phyloP scores from a whole-genome alignment of 2,113 vertebrate genomes.

The Aspidoscelis tigris region DNA sequence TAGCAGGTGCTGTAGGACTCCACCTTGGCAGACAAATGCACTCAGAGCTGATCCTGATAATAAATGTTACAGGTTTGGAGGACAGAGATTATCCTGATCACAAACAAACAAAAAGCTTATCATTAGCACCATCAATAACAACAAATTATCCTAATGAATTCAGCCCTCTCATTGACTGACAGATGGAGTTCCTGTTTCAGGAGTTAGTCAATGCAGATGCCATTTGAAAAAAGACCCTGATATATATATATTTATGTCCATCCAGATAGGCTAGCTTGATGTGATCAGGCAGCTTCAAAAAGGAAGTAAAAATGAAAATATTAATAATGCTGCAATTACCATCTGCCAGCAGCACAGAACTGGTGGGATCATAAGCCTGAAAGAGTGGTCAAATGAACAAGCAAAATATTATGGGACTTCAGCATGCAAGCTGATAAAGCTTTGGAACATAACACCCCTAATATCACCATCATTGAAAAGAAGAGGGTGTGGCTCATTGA shows the following conservation, averaged over 20 bases:
- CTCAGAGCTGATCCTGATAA: not conserved
- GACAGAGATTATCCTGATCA: not conserved
- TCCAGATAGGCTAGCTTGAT: not conserved
- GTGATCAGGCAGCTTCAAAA: not conserved
- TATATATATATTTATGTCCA: not conserved
- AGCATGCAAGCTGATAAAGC: too few relatives aligned
- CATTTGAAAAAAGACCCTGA: not conserved
- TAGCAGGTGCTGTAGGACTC: not conserved
- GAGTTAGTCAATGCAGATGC: not conserved
- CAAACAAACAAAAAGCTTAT: not conserved
- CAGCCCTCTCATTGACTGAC: not conserved
- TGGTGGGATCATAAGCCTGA: too few relatives aligned
- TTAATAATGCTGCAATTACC: too few relatives aligned
- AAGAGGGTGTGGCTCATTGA: too few relatives aligned
- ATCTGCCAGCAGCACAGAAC: too few relatives aligned
- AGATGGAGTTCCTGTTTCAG: not conserved
- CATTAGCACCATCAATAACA: too few relatives aligned
- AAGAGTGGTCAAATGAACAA: too few relatives aligned
- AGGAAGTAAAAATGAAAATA: not conserved
- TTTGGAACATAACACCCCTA: too few relatives aligned
- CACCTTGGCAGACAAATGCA: constrained; percentile 2
- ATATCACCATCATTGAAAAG: too few relatives aligned
- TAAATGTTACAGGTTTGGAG: not conserved
- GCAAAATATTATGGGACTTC: too few relatives aligned
- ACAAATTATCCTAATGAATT: not conserved